Conservation (phyloP, 2,113 vertebrate genomes). For the Gallinago paraguaiae region DNA sequence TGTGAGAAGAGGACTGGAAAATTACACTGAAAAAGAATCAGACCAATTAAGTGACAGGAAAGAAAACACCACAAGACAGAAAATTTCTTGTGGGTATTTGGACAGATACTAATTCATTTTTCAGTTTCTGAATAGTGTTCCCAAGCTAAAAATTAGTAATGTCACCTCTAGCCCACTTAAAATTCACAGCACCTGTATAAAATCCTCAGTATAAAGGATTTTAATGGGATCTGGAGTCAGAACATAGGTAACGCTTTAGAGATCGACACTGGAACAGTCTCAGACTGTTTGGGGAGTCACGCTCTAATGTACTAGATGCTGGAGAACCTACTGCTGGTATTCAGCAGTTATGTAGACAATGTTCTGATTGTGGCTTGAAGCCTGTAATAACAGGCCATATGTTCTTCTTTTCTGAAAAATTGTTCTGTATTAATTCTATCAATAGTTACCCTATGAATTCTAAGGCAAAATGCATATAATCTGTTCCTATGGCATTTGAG, state of each 20-base stretch:
- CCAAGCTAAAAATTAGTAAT: neutral
- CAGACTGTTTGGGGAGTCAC: neutral
- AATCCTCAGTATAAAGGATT: neutral
- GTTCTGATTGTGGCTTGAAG: slow-evolving; percentile 47
- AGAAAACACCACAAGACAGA: neutral
- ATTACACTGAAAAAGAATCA: neutral
- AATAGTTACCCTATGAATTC: neutral
- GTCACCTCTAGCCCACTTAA: neutral
- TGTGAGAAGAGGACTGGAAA: slow-evolving; percentile 5
- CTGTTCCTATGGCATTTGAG: slow-evolving; percentile 13
- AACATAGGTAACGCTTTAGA: neutral
- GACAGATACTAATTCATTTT: neutral
- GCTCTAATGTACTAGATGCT: slow-evolving; percentile 37
- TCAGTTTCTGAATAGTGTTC: neutral
- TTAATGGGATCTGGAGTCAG: neutral
- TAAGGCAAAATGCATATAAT: neutral
- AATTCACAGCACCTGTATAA: neutral
- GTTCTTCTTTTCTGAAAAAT: slow-evolving; percentile 42
- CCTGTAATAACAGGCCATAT: slow-evolving; percentile 62
- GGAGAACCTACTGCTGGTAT: slow-evolving; percentile 43
- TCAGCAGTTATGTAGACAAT: slow-evolving; percentile 33
- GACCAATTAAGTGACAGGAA: neutral
- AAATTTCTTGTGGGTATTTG: neutral
- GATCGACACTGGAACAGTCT: neutral
- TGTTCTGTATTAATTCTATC: slow-evolving; percentile 53